Base-by-base conservation (phyloP, 2,888 invertebrate genomes). In the Pyrrhia umbra region DNA sequence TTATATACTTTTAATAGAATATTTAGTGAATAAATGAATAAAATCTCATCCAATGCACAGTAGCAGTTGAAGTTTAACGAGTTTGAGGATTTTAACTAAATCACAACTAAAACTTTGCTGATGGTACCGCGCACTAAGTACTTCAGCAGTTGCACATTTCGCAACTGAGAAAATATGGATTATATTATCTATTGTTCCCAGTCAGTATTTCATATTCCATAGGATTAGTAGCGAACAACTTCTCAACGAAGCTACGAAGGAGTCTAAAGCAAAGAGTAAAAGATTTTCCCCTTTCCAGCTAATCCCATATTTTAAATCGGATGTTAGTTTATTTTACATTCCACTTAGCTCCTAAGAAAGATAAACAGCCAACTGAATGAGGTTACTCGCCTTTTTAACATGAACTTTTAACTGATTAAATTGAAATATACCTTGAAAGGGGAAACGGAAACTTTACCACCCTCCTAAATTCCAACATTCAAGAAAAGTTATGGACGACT, bases 351-450 rank as follows among this genome's bases (percentile, higher is more conserved):
- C 50, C 42, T 59, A 69, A 70, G 68, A 66, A 68, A 71, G 71
- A 75, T 71, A 75, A 75, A 72, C 56, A 66, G 62, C 61, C 56
- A 65, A 62, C 61, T 57, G 63, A 71, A 71, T 68, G 66, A 72
- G 70, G 68, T 74, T 66, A 67, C 52, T 64, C 56, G 63, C 69
- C 68, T 75, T 75, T 77, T 67, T 75, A 68, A 66, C 66, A 68
- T 75, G 58, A 71, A 68, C 74, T 75, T 71, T 75, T 71, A 72
- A 79, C 75, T 75, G 74, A 79, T 79, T 76, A 79, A 79, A 70
- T 77, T 64, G 77, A 70, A 77, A 68, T 67, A 61, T 65, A 74
- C 58, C 56, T 70, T 62, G 50, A 74, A 68, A 66, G 60, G 60
- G 57, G 61, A 59, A 74, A 52, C 18, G 56, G 20, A 25, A 65